phyloP scores from a whole-genome alignment of 2,888 invertebrate species.

The Synergus laeviventris region DNA sequence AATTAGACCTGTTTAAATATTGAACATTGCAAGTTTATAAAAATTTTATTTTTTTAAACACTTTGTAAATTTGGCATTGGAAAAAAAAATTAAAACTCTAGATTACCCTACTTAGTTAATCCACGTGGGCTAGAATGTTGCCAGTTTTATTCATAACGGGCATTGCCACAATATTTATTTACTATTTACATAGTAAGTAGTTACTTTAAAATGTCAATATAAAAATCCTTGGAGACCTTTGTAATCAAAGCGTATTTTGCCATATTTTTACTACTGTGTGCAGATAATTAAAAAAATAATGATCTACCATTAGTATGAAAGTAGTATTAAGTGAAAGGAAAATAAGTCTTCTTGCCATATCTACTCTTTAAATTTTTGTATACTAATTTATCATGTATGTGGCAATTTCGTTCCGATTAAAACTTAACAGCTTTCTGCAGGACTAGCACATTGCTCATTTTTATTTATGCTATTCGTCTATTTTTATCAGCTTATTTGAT shows the following conservation, averaged over 20 bases:
- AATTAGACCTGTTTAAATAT: not conserved
- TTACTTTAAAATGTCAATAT: not conserved
- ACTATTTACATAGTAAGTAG: not conserved
- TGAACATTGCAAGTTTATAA: not conserved
- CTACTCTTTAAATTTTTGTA: not conserved
- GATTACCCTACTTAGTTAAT: slow-evolving; percentile 19
- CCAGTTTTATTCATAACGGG: slow-evolving; percentile 25
- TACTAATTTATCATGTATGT: not conserved
- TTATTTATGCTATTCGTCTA: not conserved
- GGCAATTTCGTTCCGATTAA: slow-evolving; percentile 32
- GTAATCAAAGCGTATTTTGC: not conserved
- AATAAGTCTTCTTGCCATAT: not conserved
- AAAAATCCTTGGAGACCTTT: not conserved
- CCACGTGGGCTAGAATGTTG: slow-evolving; percentile 35
- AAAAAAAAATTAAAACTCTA: not conserved
- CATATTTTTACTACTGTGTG: not conserved
- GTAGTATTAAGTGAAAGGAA: not conserved
- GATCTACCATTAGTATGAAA: not conserved
- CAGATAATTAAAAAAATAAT: not conserved
- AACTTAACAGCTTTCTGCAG: slow-evolving; percentile 24
- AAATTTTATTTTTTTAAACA: not conserved
- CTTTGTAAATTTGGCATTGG: not conserved
- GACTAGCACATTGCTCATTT: not conserved
- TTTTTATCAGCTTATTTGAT: not conserved
- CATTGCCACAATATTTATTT: slow-evolving; percentile 5